Conservation (phyloP, 2,113 vertebrate genomes). For the Cettia cetti region DNA sequence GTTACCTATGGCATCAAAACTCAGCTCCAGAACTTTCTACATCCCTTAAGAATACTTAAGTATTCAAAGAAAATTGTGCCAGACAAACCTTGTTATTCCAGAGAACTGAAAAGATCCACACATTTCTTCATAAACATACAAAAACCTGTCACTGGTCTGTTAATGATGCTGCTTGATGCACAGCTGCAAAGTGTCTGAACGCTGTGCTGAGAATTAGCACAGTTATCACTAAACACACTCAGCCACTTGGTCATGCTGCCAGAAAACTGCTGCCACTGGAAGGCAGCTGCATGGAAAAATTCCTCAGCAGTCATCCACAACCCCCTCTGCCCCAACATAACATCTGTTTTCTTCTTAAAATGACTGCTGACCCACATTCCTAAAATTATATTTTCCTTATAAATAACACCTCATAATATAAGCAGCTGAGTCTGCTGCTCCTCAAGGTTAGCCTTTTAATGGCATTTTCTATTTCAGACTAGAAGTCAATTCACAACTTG, state of each 20-base stretch:
- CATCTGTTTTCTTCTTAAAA: neutral
- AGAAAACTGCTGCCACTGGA: neutral
- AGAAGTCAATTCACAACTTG: neutral
- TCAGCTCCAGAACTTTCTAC: neutral
- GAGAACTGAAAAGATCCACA: neutral
- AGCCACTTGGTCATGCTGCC: neutral
- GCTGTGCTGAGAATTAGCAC: neutral
- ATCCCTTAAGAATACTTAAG: neutral
- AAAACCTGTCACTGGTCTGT: neutral
- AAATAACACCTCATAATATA: neutral
- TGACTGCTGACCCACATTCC: neutral
- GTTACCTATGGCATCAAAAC: neutral
- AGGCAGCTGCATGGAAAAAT: neutral
- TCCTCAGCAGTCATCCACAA: neutral
- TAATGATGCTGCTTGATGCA: neutral
- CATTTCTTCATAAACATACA: neutral
- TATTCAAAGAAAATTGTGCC: neutral
- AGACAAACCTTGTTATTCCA: neutral
- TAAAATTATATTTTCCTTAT: neutral
- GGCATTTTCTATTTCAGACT: conserved; percentile 8
- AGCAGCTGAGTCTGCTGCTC: neutral
- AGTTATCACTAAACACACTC: neutral
- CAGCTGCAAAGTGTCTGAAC: neutral
- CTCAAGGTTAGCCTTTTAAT: neutral
- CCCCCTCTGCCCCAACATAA: neutral